These are phyloP conservation scores for Acanthosoma haemorrhoidale DNA, from an alignment of 2,888 invertebrate genomes.

Conservation along the genomic window DNA sequence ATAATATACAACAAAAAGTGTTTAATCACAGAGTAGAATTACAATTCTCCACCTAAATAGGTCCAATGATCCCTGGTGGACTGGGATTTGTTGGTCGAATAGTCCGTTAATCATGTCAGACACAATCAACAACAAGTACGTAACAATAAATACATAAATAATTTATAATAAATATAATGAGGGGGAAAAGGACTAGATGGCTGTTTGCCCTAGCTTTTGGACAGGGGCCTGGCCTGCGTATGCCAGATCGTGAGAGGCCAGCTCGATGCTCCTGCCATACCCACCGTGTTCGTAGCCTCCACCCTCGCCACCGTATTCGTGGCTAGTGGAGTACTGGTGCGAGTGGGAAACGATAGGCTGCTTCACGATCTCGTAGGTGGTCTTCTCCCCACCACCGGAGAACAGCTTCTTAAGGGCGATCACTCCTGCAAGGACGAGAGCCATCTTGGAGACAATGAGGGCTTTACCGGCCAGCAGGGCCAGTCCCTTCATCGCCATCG, in stretches of 20 bases:
- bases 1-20: too few species aligned
- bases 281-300: slow-evolving; percentile 60
- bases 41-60: too few species aligned
- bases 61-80: too few species aligned
- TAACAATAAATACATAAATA: too few species aligned
- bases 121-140: too few species aligned
- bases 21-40: too few species aligned
- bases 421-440: slow-evolving; percentile 44
- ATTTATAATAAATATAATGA: too few species aligned
- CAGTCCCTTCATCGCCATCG: slow-evolving; percentile 68
- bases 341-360: slow-evolving; percentile 75
- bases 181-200: too few species aligned
- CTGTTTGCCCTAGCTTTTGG: too few species aligned
- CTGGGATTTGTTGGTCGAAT: too few species aligned
- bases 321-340: slow-evolving; percentile 59
- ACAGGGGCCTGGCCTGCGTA: background rate
- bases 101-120: too few species aligned
- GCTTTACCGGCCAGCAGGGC: slow-evolving; percentile 51
- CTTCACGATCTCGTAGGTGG: slow-evolving; percentile 79
- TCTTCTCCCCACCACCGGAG: slow-evolving; percentile 56
- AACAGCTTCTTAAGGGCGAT: slow-evolving; percentile 60
- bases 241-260: background rate
- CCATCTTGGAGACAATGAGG: slow-evolving; percentile 44
- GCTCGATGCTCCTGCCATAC: slow-evolving; percentile 33
- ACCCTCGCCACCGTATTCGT: slow-evolving; percentile 60